Conservation (phyloP, 2,113 vertebrate genomes). For the Motacilla tschutschensis region DNA sequence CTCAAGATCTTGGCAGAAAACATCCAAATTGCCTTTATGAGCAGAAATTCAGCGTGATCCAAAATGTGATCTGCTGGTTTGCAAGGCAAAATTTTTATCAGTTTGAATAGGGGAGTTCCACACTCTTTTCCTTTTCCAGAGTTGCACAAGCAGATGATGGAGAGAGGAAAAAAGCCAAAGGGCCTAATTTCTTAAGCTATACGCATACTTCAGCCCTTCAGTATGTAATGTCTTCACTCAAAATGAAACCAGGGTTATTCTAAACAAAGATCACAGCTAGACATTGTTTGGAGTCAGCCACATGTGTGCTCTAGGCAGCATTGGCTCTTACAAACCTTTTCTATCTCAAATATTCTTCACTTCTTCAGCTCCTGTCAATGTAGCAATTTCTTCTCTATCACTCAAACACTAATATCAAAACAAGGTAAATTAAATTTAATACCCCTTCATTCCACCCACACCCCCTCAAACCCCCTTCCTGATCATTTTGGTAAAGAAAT, state of each 20-base stretch:
- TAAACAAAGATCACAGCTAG: not conserved
- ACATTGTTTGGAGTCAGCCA: not conserved
- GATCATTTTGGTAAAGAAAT: not conserved
- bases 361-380: not conserved
- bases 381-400: not conserved
- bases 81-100: not conserved
- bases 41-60: not conserved
- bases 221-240: not conserved
- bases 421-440: not conserved
- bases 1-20: not conserved
- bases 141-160: not conserved
- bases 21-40: not conserved
- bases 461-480: no score
- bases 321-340: not conserved
- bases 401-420: not conserved
- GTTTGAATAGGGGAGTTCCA: not conserved
- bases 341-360: not conserved
- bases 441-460: no score
- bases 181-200: not conserved
- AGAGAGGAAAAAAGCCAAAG: not conserved
- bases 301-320: fast-evolving
- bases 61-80: not conserved
- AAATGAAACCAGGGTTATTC: not conserved
- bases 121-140: not conserved
- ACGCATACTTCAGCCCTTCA: not conserved